Base-by-base conservation (phyloP, 2,113 vertebrate species). In the Cyrtonyx montezumae region DNA sequence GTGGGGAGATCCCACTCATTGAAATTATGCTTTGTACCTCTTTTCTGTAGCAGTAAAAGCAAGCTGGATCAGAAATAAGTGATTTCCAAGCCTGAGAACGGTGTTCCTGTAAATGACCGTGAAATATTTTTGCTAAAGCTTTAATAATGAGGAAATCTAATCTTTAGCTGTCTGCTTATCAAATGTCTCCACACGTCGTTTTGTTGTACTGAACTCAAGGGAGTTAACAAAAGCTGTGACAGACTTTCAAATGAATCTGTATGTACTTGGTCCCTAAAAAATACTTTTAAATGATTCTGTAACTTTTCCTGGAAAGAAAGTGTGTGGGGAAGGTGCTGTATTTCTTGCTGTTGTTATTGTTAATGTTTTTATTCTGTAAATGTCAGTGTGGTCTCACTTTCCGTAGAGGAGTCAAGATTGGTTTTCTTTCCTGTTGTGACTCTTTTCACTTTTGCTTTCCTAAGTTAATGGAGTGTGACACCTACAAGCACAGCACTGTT, bases 1-100 rank as follows among this genome's bases (percentile, higher is more conserved):
- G 58, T 66, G 55, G 63, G 25, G 58, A 66, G 53, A 42, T 79
- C 20, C 78, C 36, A 14, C 43, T 84, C 43, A 20, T 43, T 84
- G 81, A 77, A 94, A 62, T 69, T 36, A 6, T 43, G 34, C 11
- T 68, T 94, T 70, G 65, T 71, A 32, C 36, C 11, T 55, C 2
- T 46, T 36, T 42, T 45, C 75, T 59, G 7, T 66, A 85, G 56
- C 59, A 61, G 26, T 59, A 70, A 67, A 68, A 87, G 61, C 63
- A 69, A 83, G 46, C 48, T 77, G 75, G 80, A 86, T 69, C 45
- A 79, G 55, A 93, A 94, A 89, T 89, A 92, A 63, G 67, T 71
- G 61, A 79, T 66, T 91, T 87, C 30, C 61, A 66, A 79, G 21
- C 63, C 66, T 87, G 45, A 84, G 80, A 79, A 69, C 49, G 53